phyloP scores from a whole-genome alignment of 2,888 invertebrate genomes.

The Caenorhabditis sp. region DNA sequence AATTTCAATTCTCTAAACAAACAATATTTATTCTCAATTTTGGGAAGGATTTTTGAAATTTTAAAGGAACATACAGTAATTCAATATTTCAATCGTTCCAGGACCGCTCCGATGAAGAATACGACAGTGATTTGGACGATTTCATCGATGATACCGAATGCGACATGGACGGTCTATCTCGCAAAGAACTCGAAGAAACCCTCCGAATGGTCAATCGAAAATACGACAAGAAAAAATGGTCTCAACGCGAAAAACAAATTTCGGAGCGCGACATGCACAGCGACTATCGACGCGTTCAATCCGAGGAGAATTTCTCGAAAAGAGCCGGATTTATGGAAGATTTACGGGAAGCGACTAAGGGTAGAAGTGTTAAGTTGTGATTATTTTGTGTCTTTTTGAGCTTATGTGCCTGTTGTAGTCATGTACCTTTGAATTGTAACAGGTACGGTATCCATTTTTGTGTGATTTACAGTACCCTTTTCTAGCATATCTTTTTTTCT shows the following conservation, averaged over 20 bases:
- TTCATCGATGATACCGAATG: slow-evolving; percentile 67
- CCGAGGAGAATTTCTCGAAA: slow-evolving; percentile 62
- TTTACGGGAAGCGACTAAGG: slow-evolving; percentile 52
- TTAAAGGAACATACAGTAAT: slow-evolving; percentile 37
- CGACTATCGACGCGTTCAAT: slow-evolving; percentile 56
- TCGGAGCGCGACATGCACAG: slow-evolving; percentile 58
- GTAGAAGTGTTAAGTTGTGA: slow-evolving; percentile 39
- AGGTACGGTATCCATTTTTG: too few relatives aligned
- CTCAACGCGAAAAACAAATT: slow-evolving; percentile 61
- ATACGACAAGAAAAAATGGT: slow-evolving; percentile 66
- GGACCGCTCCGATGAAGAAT: slow-evolving; percentile 49
- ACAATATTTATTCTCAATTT: too few relatives aligned
- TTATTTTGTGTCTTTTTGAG: background rate
- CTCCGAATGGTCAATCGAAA: slow-evolving; percentile 62
- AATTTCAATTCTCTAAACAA: too few relatives aligned
- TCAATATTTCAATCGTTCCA: too few relatives aligned
- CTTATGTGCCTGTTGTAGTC: too few relatives aligned
- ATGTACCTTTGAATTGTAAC: too few relatives aligned
- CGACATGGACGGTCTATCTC: slow-evolving; percentile 56
- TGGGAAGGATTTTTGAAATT: background rate
- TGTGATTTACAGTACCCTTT: too few relatives aligned
- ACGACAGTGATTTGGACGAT: slow-evolving; percentile 68
- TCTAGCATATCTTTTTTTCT: too few relatives aligned
- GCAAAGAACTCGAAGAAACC: slow-evolving; percentile 63
- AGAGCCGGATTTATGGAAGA: slow-evolving; percentile 62